Evolutionary conservation across 1,140 invertebrate species (phyloP).

Genomic region (Nephila pilipes): DNA sequence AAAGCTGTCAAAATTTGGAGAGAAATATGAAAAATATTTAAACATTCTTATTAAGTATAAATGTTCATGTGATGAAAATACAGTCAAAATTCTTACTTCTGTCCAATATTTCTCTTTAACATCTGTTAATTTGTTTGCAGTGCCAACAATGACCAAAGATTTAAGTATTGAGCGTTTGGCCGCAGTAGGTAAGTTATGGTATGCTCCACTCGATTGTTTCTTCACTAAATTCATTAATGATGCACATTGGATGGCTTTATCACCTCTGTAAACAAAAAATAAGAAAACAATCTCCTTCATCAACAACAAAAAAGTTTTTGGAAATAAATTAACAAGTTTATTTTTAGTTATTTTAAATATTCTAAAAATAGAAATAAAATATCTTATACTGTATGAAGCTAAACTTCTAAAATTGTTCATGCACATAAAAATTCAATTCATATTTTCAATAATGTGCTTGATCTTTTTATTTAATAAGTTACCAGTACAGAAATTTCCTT

Average conservation of each 20-base stretch:
- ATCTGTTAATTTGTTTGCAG: constrained; percentile 78
- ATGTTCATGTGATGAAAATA: background rate
- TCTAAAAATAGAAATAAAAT: no score
- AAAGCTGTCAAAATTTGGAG: constrained; percentile 81
- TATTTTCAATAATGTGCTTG: no score
- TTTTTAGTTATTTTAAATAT: no score
- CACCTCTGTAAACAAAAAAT: constrained; percentile 79
- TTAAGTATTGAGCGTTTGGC: constrained; percentile 81
- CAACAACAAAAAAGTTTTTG: no score
- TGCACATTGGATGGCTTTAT: constrained; percentile 79
- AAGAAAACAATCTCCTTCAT: background rate
- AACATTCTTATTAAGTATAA: no score
- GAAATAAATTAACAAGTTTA: no score
- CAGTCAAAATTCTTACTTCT: constrained; percentile 79
- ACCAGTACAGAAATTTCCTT: no score
- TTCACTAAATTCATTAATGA: constrained; percentile 81
- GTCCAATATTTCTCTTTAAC: constrained; percentile 81
- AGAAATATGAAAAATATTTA: background rate
- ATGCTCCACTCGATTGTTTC: constrained; percentile 80
- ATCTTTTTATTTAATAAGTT: no score
- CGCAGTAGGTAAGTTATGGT: constrained; percentile 80
- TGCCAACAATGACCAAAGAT: constrained; percentile 81
- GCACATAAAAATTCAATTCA: no score
- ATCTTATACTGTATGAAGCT: no score
- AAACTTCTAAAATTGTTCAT: no score